A percentile compares a stretch with the other conserved stretches of the same genome.
Conservation (phyloP, 2,888 invertebrate species). For the Latrodectus hesperus region DNA sequence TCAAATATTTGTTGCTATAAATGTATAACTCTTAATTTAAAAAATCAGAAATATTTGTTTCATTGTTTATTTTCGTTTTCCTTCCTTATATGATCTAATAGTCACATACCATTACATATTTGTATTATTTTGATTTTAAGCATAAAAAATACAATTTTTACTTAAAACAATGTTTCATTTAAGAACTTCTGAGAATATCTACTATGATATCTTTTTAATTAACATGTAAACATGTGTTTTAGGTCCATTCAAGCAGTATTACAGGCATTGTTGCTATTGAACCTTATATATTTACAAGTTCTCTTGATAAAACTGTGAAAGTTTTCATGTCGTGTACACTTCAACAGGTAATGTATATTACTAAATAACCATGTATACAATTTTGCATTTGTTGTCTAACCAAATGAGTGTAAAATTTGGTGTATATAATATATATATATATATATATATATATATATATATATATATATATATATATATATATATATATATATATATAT, state of each 20-base stretch:
- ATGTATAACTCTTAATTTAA: too few species aligned
- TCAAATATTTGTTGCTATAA: too few species aligned
- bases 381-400: too few species aligned
- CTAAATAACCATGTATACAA: too few species aligned
- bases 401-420: too few species aligned
- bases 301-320: constrained; percentile 55
- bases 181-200: not conserved
- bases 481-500: too few species aligned
- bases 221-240: not conserved
- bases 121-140: not conserved
- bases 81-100: not conserved
- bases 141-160: not conserved
- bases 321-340: constrained; percentile 33
- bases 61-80: not conserved
- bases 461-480: too few species aligned
- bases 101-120: not conserved
- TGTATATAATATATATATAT: too few species aligned
- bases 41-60: too few species aligned
- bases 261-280: constrained; percentile 31
- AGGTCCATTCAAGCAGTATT: constrained; percentile 43
- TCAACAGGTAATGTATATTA: constrained; percentile 33
- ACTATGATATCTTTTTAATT: not conserved
- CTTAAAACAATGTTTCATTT: not conserved
- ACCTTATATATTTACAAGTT: constrained; percentile 47
- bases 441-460: too few species aligned